Evolutionary conservation across 2,888 invertebrate species (phyloP).

Genomic region (Andrena haemorrhoa): DNA sequence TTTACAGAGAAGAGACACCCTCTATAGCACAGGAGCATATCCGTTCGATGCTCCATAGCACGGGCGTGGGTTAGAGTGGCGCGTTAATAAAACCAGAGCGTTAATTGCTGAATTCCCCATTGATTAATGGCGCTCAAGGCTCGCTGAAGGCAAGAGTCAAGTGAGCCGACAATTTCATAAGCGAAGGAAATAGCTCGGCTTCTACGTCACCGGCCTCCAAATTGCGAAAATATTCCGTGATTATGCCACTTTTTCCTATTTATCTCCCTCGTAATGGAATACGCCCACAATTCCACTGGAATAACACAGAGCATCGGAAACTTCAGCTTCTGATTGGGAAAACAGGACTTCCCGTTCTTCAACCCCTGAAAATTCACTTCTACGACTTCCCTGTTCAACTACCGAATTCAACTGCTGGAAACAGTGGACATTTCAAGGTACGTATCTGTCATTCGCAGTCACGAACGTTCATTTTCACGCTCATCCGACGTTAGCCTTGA

Average conservation of each 20-base stretch:
- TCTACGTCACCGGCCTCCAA: slow-evolving; percentile 37
- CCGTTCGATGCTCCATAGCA: slow-evolving; percentile 20
- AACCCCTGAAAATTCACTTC: not conserved
- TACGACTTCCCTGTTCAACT: not conserved
- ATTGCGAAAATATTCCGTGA: slow-evolving; percentile 44
- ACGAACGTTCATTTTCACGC: slow-evolving; percentile 4
- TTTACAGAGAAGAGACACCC: slow-evolving; percentile 4
- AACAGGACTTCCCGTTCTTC: not conserved
- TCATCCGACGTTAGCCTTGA: not conserved
- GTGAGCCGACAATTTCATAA: slow-evolving; percentile 59
- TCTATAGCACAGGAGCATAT: not conserved
- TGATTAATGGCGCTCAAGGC: slow-evolving; percentile 66
- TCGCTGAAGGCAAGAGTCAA: slow-evolving; percentile 33
- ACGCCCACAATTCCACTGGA: too few relatives aligned
- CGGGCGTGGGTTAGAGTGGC: slow-evolving; percentile 39
- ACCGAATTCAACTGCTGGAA: not conserved
- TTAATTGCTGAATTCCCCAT: slow-evolving; percentile 72
- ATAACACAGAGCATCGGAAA: too few relatives aligned
- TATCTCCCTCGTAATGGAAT: not conserved
- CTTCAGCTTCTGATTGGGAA: not conserved
- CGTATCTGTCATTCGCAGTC: slow-evolving; percentile 15
- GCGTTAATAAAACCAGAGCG: slow-evolving; percentile 69
- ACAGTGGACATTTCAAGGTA: not conserved
- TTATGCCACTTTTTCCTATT: not conserved
- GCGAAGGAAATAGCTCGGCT: slow-evolving; percentile 47